Percentiles rank a stretch among this genome's conserved stretches.
Evolutionary conservation across 2,888 invertebrate genomes (phyloP).

Genomic region (Leuctra nigra): DNA sequence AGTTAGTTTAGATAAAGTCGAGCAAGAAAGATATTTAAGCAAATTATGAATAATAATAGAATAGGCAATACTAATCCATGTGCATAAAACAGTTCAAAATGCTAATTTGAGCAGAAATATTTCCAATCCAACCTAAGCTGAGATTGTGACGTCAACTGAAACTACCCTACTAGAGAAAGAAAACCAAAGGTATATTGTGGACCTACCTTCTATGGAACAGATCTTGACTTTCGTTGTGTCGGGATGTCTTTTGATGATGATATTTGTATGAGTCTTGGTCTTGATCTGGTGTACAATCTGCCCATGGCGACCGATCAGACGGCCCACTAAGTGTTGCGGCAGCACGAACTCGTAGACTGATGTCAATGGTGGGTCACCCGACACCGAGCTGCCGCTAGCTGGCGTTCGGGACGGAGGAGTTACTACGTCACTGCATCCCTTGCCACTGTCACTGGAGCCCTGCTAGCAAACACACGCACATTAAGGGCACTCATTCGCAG

Average conservation of each 20-base stretch:
- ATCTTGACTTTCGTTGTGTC: slow-evolving; percentile 67
- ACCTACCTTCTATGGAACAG: slow-evolving; percentile 72
- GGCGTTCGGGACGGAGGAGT: slow-evolving; percentile 54
- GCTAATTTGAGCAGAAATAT: no score
- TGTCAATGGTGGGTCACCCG: slow-evolving; percentile 37
- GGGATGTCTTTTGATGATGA: slow-evolving; percentile 72
- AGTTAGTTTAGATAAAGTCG: no score
- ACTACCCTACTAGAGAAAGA: no score
- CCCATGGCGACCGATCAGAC: slow-evolving; percentile 80
- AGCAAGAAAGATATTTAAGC: no score
- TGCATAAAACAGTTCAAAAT: no score
- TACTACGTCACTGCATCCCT: slow-evolving; percentile 66
- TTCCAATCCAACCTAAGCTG: no score
- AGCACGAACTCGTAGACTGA: slow-evolving; percentile 66
- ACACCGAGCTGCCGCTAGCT: slow-evolving; percentile 44
- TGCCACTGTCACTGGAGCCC: slow-evolving; percentile 79
- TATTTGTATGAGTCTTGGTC: slow-evolving; percentile 67
- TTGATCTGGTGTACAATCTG: slow-evolving; percentile 75
- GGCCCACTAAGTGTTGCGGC: slow-evolving; percentile 70
- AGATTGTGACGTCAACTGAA: no score
- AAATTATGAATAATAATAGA: no score
- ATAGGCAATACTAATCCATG: no score
- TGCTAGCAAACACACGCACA: slow-evolving; percentile 35
- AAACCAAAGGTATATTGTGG: background rate
- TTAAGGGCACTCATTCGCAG: no score